Evolutionary conservation across 2,113 vertebrate species (phyloP).

Genomic region (Nesogale talazaci): DNA sequence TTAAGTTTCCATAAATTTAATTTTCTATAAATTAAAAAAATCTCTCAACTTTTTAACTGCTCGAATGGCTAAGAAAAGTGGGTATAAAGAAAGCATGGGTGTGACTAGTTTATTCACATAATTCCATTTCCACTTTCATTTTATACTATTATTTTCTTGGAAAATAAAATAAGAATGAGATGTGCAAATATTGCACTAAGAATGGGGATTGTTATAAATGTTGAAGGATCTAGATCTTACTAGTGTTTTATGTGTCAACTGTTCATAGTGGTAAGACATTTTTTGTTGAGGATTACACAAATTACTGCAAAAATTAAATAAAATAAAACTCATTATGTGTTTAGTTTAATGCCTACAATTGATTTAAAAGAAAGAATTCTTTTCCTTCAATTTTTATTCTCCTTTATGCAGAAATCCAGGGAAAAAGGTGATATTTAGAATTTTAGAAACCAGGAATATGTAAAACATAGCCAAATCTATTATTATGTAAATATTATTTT

Average conservation of each 20-base stretch:
- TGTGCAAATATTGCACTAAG: neutral
- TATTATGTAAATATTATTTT: neutral
- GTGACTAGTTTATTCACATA: neutral
- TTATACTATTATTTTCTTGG: neutral
- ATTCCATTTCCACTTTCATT: neutral
- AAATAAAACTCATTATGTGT: neutral
- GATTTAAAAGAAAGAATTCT: neutral
- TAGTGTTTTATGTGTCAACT: neutral
- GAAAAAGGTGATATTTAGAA: neutral
- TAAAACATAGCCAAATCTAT: neutral
- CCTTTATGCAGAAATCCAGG: neutral
- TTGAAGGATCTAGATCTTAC: neutral
- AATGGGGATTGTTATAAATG: neutral
- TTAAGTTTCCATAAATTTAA: no score
- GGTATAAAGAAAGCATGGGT: neutral
- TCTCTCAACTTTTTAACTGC: neutral
- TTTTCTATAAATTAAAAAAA: no score
- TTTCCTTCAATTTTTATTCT: neutral
- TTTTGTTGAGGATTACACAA: neutral
- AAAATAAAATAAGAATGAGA: neutral
- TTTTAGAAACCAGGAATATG: neutral
- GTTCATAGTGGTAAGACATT: neutral
- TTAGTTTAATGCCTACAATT: neutral
- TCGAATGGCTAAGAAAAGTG: neutral
- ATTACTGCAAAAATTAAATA: slow-evolving; percentile 19